Percentiles rank a stretch among this genome's conserved stretches.
phyloP scores from a whole-genome alignment of 1,140 invertebrate species.

The Stegodyphus dumicola region DNA sequence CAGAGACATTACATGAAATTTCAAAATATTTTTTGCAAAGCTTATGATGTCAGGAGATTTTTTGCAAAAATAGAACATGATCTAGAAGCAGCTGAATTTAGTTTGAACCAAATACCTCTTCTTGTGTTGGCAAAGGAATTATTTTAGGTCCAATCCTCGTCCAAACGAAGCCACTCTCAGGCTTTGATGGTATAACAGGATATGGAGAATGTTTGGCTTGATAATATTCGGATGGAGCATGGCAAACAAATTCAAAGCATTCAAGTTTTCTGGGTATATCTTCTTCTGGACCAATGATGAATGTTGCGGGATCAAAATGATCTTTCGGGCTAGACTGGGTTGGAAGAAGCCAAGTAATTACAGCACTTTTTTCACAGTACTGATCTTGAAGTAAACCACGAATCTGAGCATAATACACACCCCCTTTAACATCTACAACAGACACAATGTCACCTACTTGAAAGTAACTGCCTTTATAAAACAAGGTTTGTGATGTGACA shows the following conservation, averaged over 20 bases:
- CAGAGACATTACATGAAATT: too few relatives aligned
- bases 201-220: slow-evolving; percentile 82
- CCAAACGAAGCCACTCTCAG: slow-evolving; percentile 69
- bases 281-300: slow-evolving; percentile 91
- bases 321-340: slow-evolving; percentile 82
- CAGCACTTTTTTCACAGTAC: slow-evolving; percentile 93
- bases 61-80: too few relatives aligned
- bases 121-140: slow-evolving; percentile 64
- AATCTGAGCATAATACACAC: slow-evolving; percentile 89
- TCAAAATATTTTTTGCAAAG: too few relatives aligned
- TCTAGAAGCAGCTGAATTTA: background rate
- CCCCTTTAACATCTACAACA: slow-evolving; percentile 80
- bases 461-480: slow-evolving; percentile 86
- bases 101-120: slow-evolving; percentile 66
- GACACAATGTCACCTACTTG: slow-evolving; percentile 93
- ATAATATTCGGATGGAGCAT: slow-evolving; percentile 91
- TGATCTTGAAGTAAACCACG: slow-evolving; percentile 89
- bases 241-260: slow-evolving; percentile 91
- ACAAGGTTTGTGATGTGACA: slow-evolving; percentile 82
- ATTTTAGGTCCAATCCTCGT: slow-evolving; percentile 68
- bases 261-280: slow-evolving; percentile 87
- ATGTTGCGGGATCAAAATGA: slow-evolving; percentile 89
- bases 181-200: slow-evolving; percentile 69
- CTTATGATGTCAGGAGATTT: too few relatives aligned
- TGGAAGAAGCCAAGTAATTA: slow-evolving; percentile 91